Percentiles rank a stretch among this genome's conserved stretches.
phyloP scores from a whole-genome alignment of 2,888 invertebrate genomes.

The Ophraella communa region DNA sequence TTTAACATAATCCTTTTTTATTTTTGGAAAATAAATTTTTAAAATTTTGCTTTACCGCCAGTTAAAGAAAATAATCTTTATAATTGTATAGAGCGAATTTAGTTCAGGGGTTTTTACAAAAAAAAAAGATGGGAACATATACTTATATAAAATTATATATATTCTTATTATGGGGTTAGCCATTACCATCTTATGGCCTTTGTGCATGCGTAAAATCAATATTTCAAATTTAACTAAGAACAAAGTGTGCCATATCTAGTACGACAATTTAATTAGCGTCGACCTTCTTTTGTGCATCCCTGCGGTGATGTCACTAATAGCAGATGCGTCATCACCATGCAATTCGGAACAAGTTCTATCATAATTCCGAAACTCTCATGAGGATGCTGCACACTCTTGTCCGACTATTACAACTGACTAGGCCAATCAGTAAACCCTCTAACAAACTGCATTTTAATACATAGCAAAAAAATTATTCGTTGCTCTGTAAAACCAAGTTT shows the following conservation, averaged over 20 bases:
- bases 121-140: too few species aligned
- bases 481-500: too few species aligned
- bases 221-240: constrained; percentile 11
- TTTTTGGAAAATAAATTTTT: too few species aligned
- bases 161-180: not conserved
- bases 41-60: too few species aligned
- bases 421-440: not conserved
- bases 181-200: not conserved
- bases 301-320: constrained; percentile 49
- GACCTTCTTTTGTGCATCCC: constrained; percentile 45
- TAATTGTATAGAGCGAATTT: too few species aligned
- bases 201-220: not conserved
- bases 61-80: too few species aligned
- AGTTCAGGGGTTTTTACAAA: too few species aligned
- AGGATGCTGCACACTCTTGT: constrained; percentile 23
- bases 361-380: constrained; percentile 38
- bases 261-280: constrained; percentile 44
- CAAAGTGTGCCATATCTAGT: constrained; percentile 21
- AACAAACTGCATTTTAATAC: not conserved
- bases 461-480: too few species aligned
- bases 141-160: too few species aligned
- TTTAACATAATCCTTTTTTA: too few species aligned
- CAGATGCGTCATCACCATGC: constrained; percentile 50
- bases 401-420: constrained; percentile 8
- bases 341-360: constrained; percentile 43